Conservation (phyloP, 2,888 invertebrate genomes). For the Trachelus tabidus region DNA sequence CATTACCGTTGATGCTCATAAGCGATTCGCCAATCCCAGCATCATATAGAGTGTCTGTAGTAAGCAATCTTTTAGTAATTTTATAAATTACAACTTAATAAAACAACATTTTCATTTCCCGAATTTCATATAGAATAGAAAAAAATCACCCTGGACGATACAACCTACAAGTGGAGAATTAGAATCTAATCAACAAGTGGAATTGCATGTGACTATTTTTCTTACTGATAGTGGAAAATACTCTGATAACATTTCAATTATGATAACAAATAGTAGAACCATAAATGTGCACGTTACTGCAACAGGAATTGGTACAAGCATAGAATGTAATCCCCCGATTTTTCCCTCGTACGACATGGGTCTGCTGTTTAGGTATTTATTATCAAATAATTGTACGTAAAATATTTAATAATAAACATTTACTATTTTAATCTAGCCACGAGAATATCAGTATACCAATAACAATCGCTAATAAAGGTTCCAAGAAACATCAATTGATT, state of each 20-base stretch:
- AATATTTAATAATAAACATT: neutral
- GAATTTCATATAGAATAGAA: conserved; percentile 30
- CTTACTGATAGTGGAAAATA: conserved; percentile 60
- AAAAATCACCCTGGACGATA: conserved; percentile 43
- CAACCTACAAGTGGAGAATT: conserved; percentile 48
- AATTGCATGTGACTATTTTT: conserved; percentile 53
- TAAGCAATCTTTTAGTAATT: conserved; percentile 21
- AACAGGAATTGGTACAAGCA: conserved; percentile 75
- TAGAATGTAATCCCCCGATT: conserved; percentile 72
- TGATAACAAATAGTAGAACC: conserved; percentile 63
- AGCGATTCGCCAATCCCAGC: conserved; percentile 80
- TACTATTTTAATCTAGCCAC: conserved; percentile 30
- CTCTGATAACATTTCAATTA: conserved; percentile 54
- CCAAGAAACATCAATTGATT: conserved; percentile 68
- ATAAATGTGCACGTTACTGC: conserved; percentile 68
- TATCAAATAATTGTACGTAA: neutral
- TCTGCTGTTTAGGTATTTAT: conserved; percentile 72
- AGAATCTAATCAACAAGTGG: conserved; percentile 48
- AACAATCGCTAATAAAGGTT: conserved; percentile 70
- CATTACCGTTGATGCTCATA: conserved; percentile 69
- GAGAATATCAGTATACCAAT: conserved; percentile 55
- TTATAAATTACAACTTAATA: neutral
- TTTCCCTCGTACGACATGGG: conserved; percentile 72
- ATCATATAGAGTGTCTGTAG: conserved; percentile 68
- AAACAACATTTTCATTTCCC: neutral